phyloP scores from a whole-genome alignment of 2,797 vertebrate species.

The Sylvilagus floridanus region DNA sequence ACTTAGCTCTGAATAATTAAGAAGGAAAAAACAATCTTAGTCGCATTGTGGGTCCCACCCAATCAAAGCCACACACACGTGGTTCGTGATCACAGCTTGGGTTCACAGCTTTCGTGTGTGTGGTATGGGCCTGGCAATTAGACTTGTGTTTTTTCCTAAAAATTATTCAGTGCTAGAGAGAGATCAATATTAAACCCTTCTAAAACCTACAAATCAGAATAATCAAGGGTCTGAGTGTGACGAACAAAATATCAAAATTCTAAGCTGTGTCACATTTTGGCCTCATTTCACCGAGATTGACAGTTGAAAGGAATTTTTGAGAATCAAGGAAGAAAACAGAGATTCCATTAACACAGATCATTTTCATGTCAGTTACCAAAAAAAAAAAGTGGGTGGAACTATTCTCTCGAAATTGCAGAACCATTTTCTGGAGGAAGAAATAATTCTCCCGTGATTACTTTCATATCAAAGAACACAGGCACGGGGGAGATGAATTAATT shows the following conservation, averaged over 20 bases:
- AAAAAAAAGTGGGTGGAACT: constrained; percentile 21
- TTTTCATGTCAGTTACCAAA: constrained; percentile 69
- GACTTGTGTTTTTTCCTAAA: constrained; percentile 82
- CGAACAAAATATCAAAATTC: constrained; percentile 77
- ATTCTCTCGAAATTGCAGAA: constrained; percentile 53
- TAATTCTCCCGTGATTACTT: constrained; percentile 6
- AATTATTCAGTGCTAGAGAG: constrained; percentile 80
- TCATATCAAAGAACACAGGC: constrained; percentile 43
- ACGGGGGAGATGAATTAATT: constrained; percentile 28
- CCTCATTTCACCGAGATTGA: constrained; percentile 68
- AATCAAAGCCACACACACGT: constrained; percentile 81
- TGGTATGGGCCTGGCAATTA: constrained; percentile 81
- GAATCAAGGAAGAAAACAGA: constrained; percentile 67
- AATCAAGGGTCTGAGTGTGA: constrained; percentile 60
- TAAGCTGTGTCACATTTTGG: constrained; percentile 62
- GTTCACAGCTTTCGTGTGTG: constrained; percentile 84
- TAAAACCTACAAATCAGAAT: constrained; percentile 77
- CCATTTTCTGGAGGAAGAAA: constrained; percentile 55
- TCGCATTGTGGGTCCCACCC: constrained; percentile 78
- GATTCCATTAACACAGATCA: constrained; percentile 57
- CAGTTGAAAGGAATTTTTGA: constrained; percentile 76
- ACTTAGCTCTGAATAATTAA: constrained; percentile 86
- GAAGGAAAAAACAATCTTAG: constrained; percentile 76
- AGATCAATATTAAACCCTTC: constrained; percentile 77
- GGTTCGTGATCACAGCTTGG: constrained; percentile 82